phyloP scores from a whole-genome alignment of 1,140 invertebrate genomes.

The Drosophila lini region DNA sequence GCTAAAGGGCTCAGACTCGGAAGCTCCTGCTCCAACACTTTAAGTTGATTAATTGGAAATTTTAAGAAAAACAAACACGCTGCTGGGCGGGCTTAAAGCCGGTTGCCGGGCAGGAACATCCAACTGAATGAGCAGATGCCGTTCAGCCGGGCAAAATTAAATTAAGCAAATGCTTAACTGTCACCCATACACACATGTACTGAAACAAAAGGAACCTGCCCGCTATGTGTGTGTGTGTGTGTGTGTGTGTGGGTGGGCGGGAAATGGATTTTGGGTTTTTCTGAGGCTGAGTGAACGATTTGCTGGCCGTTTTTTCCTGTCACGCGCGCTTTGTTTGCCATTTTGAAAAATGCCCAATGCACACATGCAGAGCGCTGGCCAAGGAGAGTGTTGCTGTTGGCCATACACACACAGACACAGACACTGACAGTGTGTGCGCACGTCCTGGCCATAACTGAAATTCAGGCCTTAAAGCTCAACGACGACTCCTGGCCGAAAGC shows the following conservation, averaged over 20 bases:
- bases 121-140: slow-evolving; percentile 26
- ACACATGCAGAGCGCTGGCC: slow-evolving; percentile 24
- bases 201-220: slow-evolving; percentile 40
- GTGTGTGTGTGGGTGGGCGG: slow-evolving; percentile 1
- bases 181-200: slow-evolving; percentile 17
- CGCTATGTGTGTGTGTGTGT: not conserved
- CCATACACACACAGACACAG: not conserved
- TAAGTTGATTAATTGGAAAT: slow-evolving; percentile 57
- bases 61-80: slow-evolving; percentile 46
- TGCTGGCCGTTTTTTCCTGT: slow-evolving; percentile 57
- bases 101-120: not conserved
- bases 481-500: slow-evolving; percentile 1
- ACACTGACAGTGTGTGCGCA: slow-evolving; percentile 12
- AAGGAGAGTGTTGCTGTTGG: slow-evolving; percentile 11
- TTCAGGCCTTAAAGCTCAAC: slow-evolving; percentile 44
- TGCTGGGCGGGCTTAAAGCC: slow-evolving; percentile 9
- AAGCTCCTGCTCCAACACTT: slow-evolving; percentile 9
- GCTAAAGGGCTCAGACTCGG: slow-evolving; percentile 8
- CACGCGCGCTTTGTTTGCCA: slow-evolving; percentile 62
- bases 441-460: slow-evolving; percentile 51
- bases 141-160: slow-evolving; percentile 52
- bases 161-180: slow-evolving; percentile 63
- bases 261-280: slow-evolving; percentile 56
- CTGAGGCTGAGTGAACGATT: slow-evolving; percentile 52
- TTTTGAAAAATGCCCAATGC: slow-evolving; percentile 59